Base-by-base conservation (phyloP, 2,888 invertebrate genomes). In the Abrostola tripartita region DNA sequence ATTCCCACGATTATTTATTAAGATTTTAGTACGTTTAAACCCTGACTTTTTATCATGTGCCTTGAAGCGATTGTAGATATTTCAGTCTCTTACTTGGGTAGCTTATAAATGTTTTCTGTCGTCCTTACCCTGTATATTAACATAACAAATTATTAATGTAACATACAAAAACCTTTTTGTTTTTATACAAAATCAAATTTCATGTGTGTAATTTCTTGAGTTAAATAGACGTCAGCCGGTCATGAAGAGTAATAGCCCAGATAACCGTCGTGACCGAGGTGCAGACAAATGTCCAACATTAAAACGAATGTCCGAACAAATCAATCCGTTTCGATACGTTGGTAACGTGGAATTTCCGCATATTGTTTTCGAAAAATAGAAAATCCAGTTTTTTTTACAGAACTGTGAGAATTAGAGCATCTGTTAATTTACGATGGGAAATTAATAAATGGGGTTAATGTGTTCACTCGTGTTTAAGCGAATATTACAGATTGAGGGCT, bases 261-360 rank as follows among this genome's bases (percentile, higher is more conserved):
- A 49, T 35, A 47, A 42, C 24, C 8, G 37, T 38, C 2, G 50
- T 6, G 10, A 47, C n/a, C 54, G 38, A 12, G n/a, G 5, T 40
- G 37, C 8, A 51, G 41, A 57, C 37, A 41, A 56, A 72, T 56
- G 14, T 67, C 50, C 14, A 37, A 47, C 44, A 69, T 51, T 38
- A 50, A 50, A 41, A 8, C 40, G 36, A 55, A 44, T 40, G 52
- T 42, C 61, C 53, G 52, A 75, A 75, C 65, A 53, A 65, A 75
- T 69, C 74, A 69, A 72, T 52, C 38, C 60, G 62, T 68, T 57
- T 70, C 65, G 52, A 54, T 75, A 65, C 60, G 71, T 57, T 54
- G 51, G 54, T 49, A 54, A 55, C 51, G 51, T 41, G 42, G 44
- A 38, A 52, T 71, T 55, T 71, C 76, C 71, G 70, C 70, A 44